A percentile compares a stretch with the other conserved stretches of the same genome.
These are phyloP conservation scores for Oplegnathus fasciatus DNA, from an alignment of 2,113 vertebrate species.

Conservation along the genomic window DNA sequence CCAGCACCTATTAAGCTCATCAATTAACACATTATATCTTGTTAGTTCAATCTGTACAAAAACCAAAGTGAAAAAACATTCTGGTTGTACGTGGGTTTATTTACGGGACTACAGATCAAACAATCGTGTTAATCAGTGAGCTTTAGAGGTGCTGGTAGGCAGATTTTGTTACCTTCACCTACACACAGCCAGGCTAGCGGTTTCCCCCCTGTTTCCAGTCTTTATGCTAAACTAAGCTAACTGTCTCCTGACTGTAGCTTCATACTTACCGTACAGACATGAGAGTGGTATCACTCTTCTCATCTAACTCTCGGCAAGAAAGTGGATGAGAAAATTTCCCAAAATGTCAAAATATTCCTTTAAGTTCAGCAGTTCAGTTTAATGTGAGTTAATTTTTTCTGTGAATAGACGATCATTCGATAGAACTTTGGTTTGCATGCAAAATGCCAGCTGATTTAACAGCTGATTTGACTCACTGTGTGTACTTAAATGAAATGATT, in stretches of 20 bases:
- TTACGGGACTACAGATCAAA: neutral
- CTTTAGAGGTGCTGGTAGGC: neutral
- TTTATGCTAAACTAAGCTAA: neutral
- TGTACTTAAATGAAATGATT: neutral
- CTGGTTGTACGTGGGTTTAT: neutral
- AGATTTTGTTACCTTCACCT: neutral
- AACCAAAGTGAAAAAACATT: too few relatives aligned
- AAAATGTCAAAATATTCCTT: slow-evolving; percentile 4
- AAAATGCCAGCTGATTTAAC: neutral
- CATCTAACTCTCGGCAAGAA: neutral
- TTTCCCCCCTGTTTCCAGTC: neutral
- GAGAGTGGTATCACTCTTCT: too few relatives aligned
- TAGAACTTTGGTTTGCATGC: neutral
- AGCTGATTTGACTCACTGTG: neutral
- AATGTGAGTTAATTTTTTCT: neutral
- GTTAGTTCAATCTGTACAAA: too few relatives aligned
- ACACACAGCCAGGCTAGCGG: neutral
- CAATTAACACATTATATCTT: neutral
- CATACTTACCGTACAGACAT: neutral
- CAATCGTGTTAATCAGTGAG: too few relatives aligned
- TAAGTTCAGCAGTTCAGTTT: neutral
- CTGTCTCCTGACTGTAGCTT: neutral
- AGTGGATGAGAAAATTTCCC: neutral
- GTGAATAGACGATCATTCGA: neutral
- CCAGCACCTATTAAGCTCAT: neutral